Conservation (phyloP, 2,888 invertebrate genomes). For the Ennomos fuscantarius region DNA sequence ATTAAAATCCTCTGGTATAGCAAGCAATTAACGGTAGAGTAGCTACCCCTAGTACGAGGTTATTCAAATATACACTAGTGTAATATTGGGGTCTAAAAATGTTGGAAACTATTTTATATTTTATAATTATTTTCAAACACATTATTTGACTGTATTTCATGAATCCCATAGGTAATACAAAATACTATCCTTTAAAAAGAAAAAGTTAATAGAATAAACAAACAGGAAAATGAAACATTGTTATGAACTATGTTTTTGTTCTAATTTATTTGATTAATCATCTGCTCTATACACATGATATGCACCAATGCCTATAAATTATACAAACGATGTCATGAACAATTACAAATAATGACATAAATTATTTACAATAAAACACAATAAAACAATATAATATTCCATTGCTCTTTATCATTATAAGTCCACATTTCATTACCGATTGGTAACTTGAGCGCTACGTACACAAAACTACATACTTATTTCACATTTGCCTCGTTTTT, state of each 20-base stretch:
- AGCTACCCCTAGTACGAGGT: no score
- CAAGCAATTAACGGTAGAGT: no score
- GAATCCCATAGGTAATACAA: not conserved
- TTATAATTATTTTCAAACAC: no score
- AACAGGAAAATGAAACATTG: conserved; percentile 61
- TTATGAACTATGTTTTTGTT: conserved; percentile 73
- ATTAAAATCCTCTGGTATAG: no score
- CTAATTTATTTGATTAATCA: conserved; percentile 85
- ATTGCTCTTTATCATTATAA: conserved; percentile 66
- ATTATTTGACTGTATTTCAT: no score
- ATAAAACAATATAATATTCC: conserved; percentile 56
- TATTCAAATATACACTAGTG: no score
- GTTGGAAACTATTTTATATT: no score
- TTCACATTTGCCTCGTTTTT: conserved; percentile 44
- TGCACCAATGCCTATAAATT: conserved; percentile 85
- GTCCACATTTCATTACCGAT: conserved; percentile 57
- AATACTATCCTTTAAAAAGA: not conserved
- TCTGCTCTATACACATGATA: conserved; percentile 85
- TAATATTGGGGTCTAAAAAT: no score
- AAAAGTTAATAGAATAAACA: no score
- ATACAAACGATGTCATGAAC: conserved; percentile 77
- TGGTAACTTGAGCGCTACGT: conserved; percentile 63
- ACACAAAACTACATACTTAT: conserved; percentile 39
- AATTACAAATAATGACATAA: conserved; percentile 66
- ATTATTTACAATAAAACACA: conserved; percentile 67